Conservation (phyloP, 2,888 invertebrate genomes). For the Oasisia sp. region DNA sequence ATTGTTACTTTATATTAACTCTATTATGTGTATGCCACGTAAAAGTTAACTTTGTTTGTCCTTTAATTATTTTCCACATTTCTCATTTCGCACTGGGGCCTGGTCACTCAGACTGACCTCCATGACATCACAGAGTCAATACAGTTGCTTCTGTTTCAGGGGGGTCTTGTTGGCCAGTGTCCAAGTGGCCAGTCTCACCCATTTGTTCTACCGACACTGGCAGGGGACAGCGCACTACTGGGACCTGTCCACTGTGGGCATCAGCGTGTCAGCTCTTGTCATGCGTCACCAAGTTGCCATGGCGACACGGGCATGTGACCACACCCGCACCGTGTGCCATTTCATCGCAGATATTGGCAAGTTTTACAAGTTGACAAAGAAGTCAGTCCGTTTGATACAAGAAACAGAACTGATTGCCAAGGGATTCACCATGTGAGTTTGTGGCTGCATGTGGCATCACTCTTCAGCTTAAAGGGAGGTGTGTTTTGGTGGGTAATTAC, state of each 20-base stretch:
- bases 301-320: neutral
- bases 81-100: too few relatives aligned
- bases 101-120: too few relatives aligned
- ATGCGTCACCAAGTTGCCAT: neutral
- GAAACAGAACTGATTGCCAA: constrained; percentile 56
- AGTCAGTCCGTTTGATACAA: constrained; percentile 50
- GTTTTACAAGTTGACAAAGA: constrained; percentile 28
- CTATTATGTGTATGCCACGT: too few relatives aligned
- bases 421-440: constrained; percentile 58
- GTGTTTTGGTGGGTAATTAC: too few relatives aligned
- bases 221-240: neutral
- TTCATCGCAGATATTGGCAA: constrained; percentile 20
- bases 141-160: neutral
- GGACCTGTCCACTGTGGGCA: neutral
- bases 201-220: neutral
- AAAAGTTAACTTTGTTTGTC: too few relatives aligned
- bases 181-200: neutral
- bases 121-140: neutral
- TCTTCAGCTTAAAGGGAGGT: neutral
- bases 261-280: neutral
- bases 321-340: neutral
- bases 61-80: too few relatives aligned
- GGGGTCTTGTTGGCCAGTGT: neutral
- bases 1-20: too few relatives aligned
- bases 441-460: neutral